phyloP scores from a whole-genome alignment of 2,797 vertebrate species.

The Eulemur mongoz region DNA sequence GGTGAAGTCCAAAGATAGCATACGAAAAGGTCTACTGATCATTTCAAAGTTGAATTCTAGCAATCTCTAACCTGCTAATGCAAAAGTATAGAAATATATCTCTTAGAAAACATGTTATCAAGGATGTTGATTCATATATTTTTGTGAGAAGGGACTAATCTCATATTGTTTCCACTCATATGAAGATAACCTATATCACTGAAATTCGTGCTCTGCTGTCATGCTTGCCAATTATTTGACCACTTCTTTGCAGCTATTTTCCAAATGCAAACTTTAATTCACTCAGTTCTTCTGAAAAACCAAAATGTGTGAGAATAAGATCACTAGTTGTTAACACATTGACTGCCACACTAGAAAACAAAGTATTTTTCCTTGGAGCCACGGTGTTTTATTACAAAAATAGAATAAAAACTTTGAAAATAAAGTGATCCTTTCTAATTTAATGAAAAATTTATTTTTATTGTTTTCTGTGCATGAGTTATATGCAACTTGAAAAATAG shows the following conservation, averaged over 20 bases:
- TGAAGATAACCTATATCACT: background rate
- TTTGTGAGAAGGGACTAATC: background rate
- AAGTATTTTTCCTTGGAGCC: no score
- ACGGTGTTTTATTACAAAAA: no score
- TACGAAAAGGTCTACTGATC: background rate
- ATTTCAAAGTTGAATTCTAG: constrained; percentile 25
- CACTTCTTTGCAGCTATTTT: background rate
- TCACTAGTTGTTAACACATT: background rate
- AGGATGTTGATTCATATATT: background rate
- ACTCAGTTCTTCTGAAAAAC: background rate
- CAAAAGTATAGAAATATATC: background rate
- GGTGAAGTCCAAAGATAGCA: background rate
- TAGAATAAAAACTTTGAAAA: no score
- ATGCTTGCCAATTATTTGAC: background rate
- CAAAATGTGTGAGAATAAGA: background rate
- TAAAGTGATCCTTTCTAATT: no score
- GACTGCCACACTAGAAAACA: no score
- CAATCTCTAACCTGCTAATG: background rate
- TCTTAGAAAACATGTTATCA: background rate
- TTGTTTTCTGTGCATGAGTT: no score
- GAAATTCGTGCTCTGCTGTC: background rate
- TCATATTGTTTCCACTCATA: background rate
- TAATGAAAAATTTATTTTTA: no score
- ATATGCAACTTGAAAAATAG: no score
- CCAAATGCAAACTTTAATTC: constrained; percentile 12